Evolutionary conservation across 2,888 invertebrate genomes (phyloP).

Genomic region (Malacosoma neustria): DNA sequence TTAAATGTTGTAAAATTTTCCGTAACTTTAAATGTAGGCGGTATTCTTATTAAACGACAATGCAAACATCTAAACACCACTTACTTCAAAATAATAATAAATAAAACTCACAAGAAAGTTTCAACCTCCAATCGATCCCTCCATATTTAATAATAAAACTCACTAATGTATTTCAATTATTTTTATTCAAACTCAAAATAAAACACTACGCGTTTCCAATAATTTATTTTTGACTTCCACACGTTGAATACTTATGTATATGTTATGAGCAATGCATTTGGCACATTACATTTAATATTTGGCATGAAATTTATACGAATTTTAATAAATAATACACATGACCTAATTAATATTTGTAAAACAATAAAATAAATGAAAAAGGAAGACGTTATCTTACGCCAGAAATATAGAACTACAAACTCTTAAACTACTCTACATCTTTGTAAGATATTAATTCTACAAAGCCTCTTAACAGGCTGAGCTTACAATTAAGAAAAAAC

Average conservation of each 20-base stretch:
- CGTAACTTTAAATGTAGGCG: background rate
- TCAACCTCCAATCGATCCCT: background rate
- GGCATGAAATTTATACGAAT: constrained; percentile 4
- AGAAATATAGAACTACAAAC: background rate
- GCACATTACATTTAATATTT: constrained; percentile 14
- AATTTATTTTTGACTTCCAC: constrained; percentile 26
- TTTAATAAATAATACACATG: background rate
- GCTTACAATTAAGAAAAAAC: background rate
- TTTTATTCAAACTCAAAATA: constrained; percentile 12
- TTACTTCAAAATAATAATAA: background rate
- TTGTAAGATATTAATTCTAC: background rate
- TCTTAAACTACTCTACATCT: background rate
- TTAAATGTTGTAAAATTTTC: background rate
- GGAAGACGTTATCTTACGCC: constrained; percentile 1
- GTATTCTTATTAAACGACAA: background rate
- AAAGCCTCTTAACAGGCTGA: background rate
- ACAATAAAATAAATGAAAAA: constrained; percentile 1
- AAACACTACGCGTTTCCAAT: constrained; percentile 17
- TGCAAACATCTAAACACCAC: background rate
- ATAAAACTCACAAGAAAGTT: background rate
- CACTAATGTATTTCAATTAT: background rate
- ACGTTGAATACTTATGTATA: constrained; percentile 12
- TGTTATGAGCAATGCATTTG: constrained; percentile 27
- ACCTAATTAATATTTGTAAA: background rate
- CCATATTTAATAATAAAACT: background rate